A percentile compares a stretch with the other conserved stretches of the same genome.
Conservation (phyloP, 1,140 invertebrate genomes). For the Tribolium castaneum region DNA sequence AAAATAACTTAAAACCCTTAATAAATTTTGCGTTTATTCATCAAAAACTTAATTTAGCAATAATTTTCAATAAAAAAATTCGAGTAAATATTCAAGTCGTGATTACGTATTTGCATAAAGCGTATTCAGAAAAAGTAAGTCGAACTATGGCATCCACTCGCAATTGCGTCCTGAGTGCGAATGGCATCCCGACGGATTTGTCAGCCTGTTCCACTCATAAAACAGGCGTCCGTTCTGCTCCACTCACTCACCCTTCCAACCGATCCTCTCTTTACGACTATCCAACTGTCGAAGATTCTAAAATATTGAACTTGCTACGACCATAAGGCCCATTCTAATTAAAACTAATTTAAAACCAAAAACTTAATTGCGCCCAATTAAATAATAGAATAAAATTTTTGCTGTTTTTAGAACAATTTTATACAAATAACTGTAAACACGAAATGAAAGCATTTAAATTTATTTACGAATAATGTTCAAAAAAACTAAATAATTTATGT, state of each 20-base stretch:
- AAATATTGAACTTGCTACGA: background rate
- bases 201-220: slow-evolving; percentile 38
- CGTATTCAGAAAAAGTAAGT: background rate
- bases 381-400: too few relatives aligned
- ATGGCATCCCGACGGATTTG: slow-evolving; percentile 40
- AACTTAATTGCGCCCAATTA: background rate
- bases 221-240: slow-evolving; percentile 32
- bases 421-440: too few relatives aligned
- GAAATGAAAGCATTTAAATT: too few relatives aligned
- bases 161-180: slow-evolving; percentile 30
- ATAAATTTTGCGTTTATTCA: too few relatives aligned
- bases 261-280: slow-evolving; percentile 6
- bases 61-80: too few relatives aligned
- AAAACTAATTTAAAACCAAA: background rate
- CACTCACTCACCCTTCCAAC: background rate
- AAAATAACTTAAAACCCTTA: too few relatives aligned
- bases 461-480: too few relatives aligned
- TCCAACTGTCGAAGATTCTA: slow-evolving; percentile 15
- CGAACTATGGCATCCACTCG: background rate
- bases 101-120: background rate
- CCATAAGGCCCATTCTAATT: background rate
- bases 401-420: too few relatives aligned
- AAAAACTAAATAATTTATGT: too few relatives aligned
- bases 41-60: too few relatives aligned
- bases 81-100: too few relatives aligned